Base-by-base conservation (phyloP, 2,113 vertebrate genomes). In the Grantiella picta region DNA sequence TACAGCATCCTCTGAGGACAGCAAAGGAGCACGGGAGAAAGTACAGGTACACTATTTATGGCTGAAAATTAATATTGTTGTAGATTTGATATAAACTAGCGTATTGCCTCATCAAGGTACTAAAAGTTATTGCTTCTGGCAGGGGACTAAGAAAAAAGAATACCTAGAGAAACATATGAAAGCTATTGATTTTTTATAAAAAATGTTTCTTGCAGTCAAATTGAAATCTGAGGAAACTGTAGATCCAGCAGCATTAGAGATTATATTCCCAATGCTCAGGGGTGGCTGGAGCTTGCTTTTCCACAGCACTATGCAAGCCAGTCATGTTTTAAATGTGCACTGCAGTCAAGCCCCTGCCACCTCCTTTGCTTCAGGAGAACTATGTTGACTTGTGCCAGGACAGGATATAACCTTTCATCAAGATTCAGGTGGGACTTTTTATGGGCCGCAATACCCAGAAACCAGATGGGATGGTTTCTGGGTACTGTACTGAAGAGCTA, bases 81-180 rank as follows among this genome's bases (percentile, higher is more conserved):
- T 63, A 81, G 80, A 93, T 82, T 93, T 96, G 75, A 96, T 59
- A 68, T 40, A 76, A 97, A 90, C 60, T 77, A 75, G 42, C 28
- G 49, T 82, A 82, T 72, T 90, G 82, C 33, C 78, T n/a, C 44
- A 83, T 92, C 29, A 35, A 36, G 27, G 57, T 64, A 85, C 57
- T 86, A 76, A 17, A 80, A 96, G 61, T 33, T 91, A 81, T 40
- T 95, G 45, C 73, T 92, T 78, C 84, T 96, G 80, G 60, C 57
- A 91, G 31, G 61, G 33, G 24, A 71, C 28, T 73, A 86, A 44
- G 69, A 68, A 87, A 66, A 57, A 44, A 94, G 44, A 89, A 38
- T 56, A 75, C 40, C 47, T 49, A 42, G 84, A 75, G 63, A 85
- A 93, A 60, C 27, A 45, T 45, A 10, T 35, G 68, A 84, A 29